Base-by-base conservation (phyloP, 2,797 vertebrate genomes). In the Hoplostethus atlanticus region DNA sequence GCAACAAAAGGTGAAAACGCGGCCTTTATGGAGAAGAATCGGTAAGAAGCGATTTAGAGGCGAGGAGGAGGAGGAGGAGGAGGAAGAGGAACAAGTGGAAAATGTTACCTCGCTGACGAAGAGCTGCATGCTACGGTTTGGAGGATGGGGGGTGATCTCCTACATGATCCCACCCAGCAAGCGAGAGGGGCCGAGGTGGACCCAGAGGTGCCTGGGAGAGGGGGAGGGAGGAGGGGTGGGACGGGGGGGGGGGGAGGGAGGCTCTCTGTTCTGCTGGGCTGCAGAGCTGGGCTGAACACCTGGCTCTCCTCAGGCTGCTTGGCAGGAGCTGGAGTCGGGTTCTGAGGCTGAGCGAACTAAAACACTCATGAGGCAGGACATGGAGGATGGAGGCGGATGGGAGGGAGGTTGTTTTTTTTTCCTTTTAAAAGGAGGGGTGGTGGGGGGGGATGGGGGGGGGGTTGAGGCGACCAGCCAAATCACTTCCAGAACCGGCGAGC, bases 21-120 rank as follows among this genome's bases (percentile, higher is more conserved):
- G 52, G 28, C 47, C 46, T 46, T 73, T 72, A 73, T 65, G 30
- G n/a, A 63, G 51, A 52, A 31, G 44, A 53, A 73, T 40, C 4
- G 3, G 34, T 53, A 3, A 34, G 42, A 38, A 56, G 59, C 3
- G 9, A 16, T 59, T 44, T 5, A 15, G 55, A 85, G 28, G 59
- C 0, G 10, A 54, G 63, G 51, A 57, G 5, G 51, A 30, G 6
- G 56, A 30, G 21, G 54, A 58, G 72, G 50, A 68, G 31, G 47
- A 68, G 57, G 50, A 69, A 63, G 34, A 68, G 25, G 59, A 72
- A 71, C 28, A 78, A 76, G 8, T 1, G 57, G 67, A 83, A 83
- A 88, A 47, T 28, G 42, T 91, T 93, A 94, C 90, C 92, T 93
- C 80, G n/a, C 79, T 80, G 77, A 64, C 3, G 84, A 84, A 88